These are phyloP conservation scores for Bathybates hornii DNA, from an alignment of 2,113 vertebrate genomes.

Conservation along the genomic window DNA sequence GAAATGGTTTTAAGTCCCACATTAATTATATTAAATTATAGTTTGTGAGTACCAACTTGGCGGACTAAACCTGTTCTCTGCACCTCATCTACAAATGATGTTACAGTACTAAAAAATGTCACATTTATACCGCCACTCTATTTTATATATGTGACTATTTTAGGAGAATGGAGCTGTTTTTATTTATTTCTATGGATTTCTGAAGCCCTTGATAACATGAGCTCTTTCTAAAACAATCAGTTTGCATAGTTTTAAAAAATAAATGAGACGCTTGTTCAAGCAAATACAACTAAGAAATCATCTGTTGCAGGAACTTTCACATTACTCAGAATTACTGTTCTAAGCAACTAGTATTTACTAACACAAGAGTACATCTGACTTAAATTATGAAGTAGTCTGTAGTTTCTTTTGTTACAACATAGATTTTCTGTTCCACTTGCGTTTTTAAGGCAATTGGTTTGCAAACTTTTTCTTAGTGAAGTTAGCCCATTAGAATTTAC, in stretches of 20 bases:
- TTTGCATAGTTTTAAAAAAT: neutral
- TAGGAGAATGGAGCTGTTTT: neutral
- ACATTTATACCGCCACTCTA: neutral
- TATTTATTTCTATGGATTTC: neutral
- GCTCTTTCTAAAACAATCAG: neutral
- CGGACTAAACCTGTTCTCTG: neutral
- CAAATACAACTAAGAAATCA: neutral
- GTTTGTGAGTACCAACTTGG: neutral
- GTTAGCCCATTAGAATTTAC: neutral
- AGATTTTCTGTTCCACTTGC: neutral
- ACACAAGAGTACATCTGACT: neutral
- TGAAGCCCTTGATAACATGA: neutral
- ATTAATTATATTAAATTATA: neutral
- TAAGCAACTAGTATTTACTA: neutral
- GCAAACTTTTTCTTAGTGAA: neutral
- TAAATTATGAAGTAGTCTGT: neutral
- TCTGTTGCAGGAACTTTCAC: neutral
- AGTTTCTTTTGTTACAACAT: neutral
- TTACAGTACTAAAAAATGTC: neutral
- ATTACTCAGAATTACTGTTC: neutral
- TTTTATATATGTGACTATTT: neutral
- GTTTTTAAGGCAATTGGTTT: neutral
- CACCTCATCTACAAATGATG: neutral
- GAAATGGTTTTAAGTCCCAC: neutral
- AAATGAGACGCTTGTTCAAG: neutral